Percentiles rank a stretch among this genome's conserved stretches.
These are phyloP conservation scores for Acanthurus tractus DNA, from an alignment of 2,797 vertebrate species.

Conservation along the genomic window DNA sequence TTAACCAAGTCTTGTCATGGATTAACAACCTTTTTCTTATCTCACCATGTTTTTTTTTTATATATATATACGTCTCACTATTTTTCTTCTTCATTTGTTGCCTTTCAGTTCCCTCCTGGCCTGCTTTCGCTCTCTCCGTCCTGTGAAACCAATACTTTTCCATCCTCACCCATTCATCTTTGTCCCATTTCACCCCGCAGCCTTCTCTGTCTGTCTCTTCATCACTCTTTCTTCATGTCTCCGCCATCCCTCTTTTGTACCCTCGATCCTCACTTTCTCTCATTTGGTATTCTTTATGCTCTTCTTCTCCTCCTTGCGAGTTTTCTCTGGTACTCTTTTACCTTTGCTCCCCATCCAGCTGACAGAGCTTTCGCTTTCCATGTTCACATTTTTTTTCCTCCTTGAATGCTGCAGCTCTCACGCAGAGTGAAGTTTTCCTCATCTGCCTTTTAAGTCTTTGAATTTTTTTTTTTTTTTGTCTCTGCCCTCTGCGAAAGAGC, in stretches of 20 bases:
- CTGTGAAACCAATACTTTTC: slow-evolving; percentile 59
- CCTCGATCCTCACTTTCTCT: slow-evolving; percentile 13
- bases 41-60: slow-evolving; percentile 26
- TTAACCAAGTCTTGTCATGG: slow-evolving; percentile 36
- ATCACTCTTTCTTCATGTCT: slow-evolving; percentile 42
- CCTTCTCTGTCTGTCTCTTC: slow-evolving; percentile 46
- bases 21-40: slow-evolving; percentile 66
- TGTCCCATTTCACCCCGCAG: slow-evolving; percentile 61
- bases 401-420: slow-evolving; percentile 27
- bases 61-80: slow-evolving; percentile 14
- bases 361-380: slow-evolving; percentile 33
- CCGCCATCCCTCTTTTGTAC: slow-evolving; percentile 1
- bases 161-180: slow-evolving; percentile 60
- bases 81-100: slow-evolving; percentile 60
- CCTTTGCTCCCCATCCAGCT: slow-evolving; percentile 33
- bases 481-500: slow-evolving; percentile 24
- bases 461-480: slow-evolving; percentile 2
- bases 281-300: slow-evolving; percentile 36
- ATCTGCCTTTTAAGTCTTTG: slow-evolving; percentile 33
- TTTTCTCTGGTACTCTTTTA: slow-evolving; percentile 17
- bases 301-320: slow-evolving; percentile 27
- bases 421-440: slow-evolving; percentile 39
- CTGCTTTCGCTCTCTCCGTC: slow-evolving; percentile 42
- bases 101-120: slow-evolving; percentile 37
- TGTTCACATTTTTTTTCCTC: slow-evolving; percentile 31